These are phyloP conservation scores for Metellina segmentata DNA, from an alignment of 2,888 invertebrate species.

Conservation along the genomic window DNA sequence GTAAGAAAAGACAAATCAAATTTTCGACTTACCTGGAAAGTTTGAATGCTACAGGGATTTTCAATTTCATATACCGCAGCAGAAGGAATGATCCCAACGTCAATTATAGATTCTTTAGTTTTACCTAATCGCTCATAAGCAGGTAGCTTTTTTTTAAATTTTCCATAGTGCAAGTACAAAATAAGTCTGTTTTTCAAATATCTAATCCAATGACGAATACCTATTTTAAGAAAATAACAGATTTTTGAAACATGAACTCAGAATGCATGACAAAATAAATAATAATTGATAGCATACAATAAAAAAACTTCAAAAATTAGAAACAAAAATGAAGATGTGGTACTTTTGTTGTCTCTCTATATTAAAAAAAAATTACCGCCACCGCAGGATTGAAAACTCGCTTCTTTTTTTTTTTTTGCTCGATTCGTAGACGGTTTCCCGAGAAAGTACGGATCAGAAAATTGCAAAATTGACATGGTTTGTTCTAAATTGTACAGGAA, in stretches of 20 bases:
- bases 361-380: too few relatives aligned
- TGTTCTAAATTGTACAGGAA: too few relatives aligned
- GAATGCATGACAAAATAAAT: neutral
- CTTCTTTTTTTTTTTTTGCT: too few relatives aligned
- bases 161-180: conserved; percentile 4
- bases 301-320: neutral
- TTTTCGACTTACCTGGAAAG: conserved; percentile 27
- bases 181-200: neutral
- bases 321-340: too few relatives aligned
- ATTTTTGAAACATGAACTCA: neutral
- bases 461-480: too few relatives aligned
- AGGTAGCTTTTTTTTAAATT: conserved; percentile 16
- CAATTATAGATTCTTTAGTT: neutral
- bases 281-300: neutral
- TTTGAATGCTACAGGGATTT: neutral
- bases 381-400: too few relatives aligned
- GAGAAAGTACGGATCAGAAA: too few relatives aligned
- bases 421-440: too few relatives aligned
- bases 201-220: conserved; percentile 21
- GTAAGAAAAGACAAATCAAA: too few relatives aligned
- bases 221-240: neutral
- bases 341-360: too few relatives aligned
- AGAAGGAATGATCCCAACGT: conserved; percentile 49
- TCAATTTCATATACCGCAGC: conserved; percentile 44
- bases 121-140: neutral